Evolutionary conservation across 2,888 invertebrate species (phyloP).

Genomic region (Rhingia campestris): DNA sequence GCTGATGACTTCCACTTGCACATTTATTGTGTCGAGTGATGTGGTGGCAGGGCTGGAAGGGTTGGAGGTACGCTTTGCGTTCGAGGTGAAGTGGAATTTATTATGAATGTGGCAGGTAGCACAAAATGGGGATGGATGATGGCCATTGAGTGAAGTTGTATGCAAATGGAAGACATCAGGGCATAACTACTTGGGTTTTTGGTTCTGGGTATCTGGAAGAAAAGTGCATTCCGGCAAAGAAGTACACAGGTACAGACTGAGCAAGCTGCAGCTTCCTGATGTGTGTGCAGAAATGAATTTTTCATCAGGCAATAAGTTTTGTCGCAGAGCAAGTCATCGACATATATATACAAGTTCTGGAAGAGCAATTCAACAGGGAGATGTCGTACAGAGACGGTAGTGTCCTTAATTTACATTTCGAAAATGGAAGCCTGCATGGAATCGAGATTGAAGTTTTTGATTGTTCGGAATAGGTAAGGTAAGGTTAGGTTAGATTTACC

Average conservation of each 20-base stretch:
- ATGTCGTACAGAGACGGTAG: slow-evolving; percentile 19
- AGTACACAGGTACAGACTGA: not conserved
- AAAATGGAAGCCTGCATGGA: too few species aligned
- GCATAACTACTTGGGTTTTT: slow-evolving; percentile 21
- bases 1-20: slow-evolving; percentile 74
- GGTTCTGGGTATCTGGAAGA: slow-evolving; percentile 39
- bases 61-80: slow-evolving; percentile 7
- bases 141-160: slow-evolving; percentile 58
- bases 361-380: slow-evolving; percentile 50
- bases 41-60: slow-evolving; percentile 3
- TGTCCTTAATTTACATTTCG: slow-evolving; percentile 38
- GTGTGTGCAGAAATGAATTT: slow-evolving; percentile 50
- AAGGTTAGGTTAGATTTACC: not conserved
- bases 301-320: slow-evolving; percentile 51
- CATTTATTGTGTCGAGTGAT: slow-evolving; percentile 63
- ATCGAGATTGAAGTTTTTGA: slow-evolving; percentile 2
- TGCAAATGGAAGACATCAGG: slow-evolving; percentile 69
- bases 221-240: slow-evolving; percentile 57
- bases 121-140: slow-evolving; percentile 69
- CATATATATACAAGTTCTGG: not conserved
- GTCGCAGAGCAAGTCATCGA: slow-evolving; percentile 36
- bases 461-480: not conserved
- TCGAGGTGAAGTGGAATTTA: slow-evolving; percentile 63
- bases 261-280: not conserved
- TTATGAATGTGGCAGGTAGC: slow-evolving; percentile 73